Conservation (phyloP, 2,888 invertebrate genomes). For the Spodoptera exigua region DNA sequence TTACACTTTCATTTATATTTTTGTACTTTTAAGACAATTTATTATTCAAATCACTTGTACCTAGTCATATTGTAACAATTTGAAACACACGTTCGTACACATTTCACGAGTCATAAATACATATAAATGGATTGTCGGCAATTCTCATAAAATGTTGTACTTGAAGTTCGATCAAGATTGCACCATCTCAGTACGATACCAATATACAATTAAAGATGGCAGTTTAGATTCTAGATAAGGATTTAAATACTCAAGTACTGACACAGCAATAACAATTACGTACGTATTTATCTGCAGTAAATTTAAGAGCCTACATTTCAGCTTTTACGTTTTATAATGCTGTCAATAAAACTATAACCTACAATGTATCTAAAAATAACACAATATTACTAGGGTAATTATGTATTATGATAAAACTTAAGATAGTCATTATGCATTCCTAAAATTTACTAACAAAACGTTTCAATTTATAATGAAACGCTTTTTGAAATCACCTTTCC, state of each 20-base stretch:
- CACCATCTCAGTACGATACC: slow-evolving; percentile 32
- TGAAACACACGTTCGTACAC: slow-evolving; percentile 7
- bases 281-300: too few relatives aligned
- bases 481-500: too few relatives aligned
- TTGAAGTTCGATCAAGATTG: slow-evolving; percentile 31
- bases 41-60: slow-evolving; percentile 1
- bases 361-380: too few relatives aligned
- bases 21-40: not conserved
- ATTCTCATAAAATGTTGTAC: slow-evolving; percentile 41
- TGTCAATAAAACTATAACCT: too few relatives aligned
- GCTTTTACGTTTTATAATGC: too few relatives aligned
- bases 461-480: too few relatives aligned
- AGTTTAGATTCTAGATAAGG: slow-evolving; percentile 40
- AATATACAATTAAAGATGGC: slow-evolving; percentile 36
- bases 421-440: too few relatives aligned
- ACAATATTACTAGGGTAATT: too few relatives aligned
- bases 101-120: slow-evolving; percentile 44
- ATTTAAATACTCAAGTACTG: slow-evolving; percentile 36
- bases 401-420: too few relatives aligned
- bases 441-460: too few relatives aligned
- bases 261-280: slow-evolving; percentile 29
- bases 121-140: slow-evolving; percentile 19
- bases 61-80: slow-evolving; percentile 3
- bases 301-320: too few relatives aligned
- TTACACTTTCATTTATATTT: slow-evolving; percentile 5